Base-by-base conservation (phyloP, 2,797 vertebrate genomes). In the Chelon auratus region DNA sequence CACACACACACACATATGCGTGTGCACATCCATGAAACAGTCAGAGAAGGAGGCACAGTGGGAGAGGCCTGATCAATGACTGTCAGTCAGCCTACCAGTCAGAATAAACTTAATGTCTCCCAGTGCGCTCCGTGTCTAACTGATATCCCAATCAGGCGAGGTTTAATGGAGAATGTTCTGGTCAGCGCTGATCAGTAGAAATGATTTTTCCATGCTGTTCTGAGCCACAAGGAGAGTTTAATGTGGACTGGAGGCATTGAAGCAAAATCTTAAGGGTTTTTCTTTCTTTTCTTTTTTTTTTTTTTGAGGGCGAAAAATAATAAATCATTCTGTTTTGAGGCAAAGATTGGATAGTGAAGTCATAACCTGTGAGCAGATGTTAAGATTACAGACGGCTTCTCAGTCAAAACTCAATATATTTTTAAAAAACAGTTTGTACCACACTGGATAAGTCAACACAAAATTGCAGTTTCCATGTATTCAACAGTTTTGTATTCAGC, bases 21-120 rank as follows among this genome's bases (percentile, higher is more conserved):
- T 7, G 0, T 33, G 40, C 40, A n/a, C 53, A n/a, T 30, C 20
- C 30, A 58, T 64, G 61, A 58, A 69, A 30, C 50, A 65, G 56
- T 15, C 11, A 5, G 18, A 50, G 62, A 75, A 24, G 55, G 64
- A 58, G 64, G 56, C 45, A 40, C 70, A 80, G 45, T 48, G 47
- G 77, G 67, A 9, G 77, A 70, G 47, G 36, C 39, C 56, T 20
- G 42, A 58, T 89, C 83, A 68, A 87, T 88, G 86, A 79, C 80
- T 82, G 75, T 83, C 82, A 75, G 62, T 82, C 77, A 69, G 47
- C 56, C 40, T 2, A 61, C 45, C 37, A 72, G 58, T 83, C 76
- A 71, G 74, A 74, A 78, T 65, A 77, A 76, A 84, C 65, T 64
- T 55, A 53, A 2, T 17, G 39, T 76, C 62, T 81, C 66, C 26